Evolutionary conservation across 2,797 vertebrate species (phyloP).

Genomic region (Malurus splendens): DNA sequence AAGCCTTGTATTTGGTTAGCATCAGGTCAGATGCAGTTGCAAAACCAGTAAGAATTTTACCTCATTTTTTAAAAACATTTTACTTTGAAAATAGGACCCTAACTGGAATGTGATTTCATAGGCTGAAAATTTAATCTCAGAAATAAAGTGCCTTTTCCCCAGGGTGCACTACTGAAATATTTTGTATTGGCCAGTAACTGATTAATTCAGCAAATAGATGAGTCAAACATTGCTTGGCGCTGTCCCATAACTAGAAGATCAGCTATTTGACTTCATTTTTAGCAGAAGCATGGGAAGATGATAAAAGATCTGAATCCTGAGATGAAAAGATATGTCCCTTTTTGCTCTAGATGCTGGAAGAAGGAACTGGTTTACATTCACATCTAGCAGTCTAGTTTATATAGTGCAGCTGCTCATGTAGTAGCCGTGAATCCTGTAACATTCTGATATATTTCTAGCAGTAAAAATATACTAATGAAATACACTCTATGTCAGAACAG

Average conservation of each 20-base stretch:
- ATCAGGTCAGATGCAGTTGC: background rate
- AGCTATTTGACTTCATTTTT: background rate
- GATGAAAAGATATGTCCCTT: background rate
- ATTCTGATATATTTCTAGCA: background rate
- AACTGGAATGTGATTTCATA: background rate
- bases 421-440: background rate
- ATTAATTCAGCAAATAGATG: background rate
- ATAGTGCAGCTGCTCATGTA: background rate
- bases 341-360: background rate
- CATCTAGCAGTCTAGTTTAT: background rate
- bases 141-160: background rate
- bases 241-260: background rate
- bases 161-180: background rate
- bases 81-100: background rate
- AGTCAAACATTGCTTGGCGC: background rate
- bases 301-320: background rate
- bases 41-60: background rate
- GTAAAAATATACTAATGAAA: background rate
- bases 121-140: background rate
- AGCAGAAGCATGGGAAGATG: background rate
- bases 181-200: background rate
- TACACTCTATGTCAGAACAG: background rate
- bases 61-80: background rate
- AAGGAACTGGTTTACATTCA: background rate
- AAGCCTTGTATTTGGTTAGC: background rate